Evolutionary conservation across 2,888 invertebrate genomes (phyloP).

Genomic region (Ceriagrion tenellum): DNA sequence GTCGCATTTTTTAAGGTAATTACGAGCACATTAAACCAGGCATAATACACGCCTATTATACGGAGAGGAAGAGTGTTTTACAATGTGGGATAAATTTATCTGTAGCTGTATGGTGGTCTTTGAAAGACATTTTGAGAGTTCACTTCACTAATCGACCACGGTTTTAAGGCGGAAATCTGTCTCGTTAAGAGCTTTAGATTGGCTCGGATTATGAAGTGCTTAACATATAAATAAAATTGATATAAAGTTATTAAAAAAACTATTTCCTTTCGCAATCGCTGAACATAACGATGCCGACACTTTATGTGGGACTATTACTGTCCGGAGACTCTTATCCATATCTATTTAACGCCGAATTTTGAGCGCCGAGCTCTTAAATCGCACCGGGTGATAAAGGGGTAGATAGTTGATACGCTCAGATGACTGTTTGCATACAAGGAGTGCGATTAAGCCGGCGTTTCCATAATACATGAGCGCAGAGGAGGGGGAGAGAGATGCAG

Average conservation of each 20-base stretch:
- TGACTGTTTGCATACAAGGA: slow-evolving; percentile 27
- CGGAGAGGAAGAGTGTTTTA: no score
- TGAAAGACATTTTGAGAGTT: no score
- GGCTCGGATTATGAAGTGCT: background rate
- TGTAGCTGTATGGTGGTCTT: no score
- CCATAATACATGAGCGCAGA: slow-evolving; percentile 53
- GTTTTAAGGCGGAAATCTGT: background rate
- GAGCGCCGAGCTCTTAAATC: background rate
- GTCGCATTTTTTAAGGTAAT: no score
- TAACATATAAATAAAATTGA: background rate
- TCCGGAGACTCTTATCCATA: background rate
- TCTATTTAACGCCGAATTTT: background rate
- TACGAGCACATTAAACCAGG: no score
- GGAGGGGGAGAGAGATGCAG: slow-evolving; percentile 62
- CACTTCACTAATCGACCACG: no score
- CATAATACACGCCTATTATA: no score
- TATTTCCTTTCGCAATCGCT: background rate
- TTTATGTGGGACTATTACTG: background rate
- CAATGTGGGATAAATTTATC: no score
- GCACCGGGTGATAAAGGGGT: background rate
- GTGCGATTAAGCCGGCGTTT: slow-evolving; percentile 16
- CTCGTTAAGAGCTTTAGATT: background rate
- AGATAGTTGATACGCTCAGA: background rate
- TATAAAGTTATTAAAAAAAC: background rate
- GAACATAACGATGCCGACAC: background rate